phyloP scores from a whole-genome alignment of 2,797 vertebrate species.

The Cyprinodon diabolis region DNA sequence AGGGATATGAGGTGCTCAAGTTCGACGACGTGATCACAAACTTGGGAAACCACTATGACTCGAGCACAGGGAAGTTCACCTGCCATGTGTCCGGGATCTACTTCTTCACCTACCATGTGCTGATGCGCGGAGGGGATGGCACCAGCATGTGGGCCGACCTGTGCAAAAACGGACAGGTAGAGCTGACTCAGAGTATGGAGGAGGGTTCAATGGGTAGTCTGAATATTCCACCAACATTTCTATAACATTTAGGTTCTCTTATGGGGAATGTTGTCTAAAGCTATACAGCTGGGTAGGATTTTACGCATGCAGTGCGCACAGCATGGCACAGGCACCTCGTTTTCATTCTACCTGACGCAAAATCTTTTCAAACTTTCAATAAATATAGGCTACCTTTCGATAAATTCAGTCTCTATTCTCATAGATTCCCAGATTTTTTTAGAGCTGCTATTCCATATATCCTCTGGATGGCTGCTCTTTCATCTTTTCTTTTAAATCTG shows the following conservation, averaged over 20 bases:
- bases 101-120: slow-evolving; percentile 95
- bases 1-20: slow-evolving; percentile 94
- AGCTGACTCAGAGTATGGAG: background rate
- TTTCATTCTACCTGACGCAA: background rate
- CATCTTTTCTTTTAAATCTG: background rate
- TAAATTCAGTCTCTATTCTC: background rate
- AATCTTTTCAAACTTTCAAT: background rate
- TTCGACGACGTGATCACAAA: slow-evolving; percentile 98
- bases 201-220: background rate
- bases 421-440: background rate
- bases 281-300: slow-evolving; percentile 1
- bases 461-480: slow-evolving; percentile 16
- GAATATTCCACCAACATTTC: background rate
- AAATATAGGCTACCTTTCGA: background rate
- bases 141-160: slow-evolving; percentile 99
- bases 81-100: slow-evolving; percentile 94
- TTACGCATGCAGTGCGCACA: slow-evolving; percentile 42
- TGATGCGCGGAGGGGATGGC: slow-evolving; percentile 96
- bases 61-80: slow-evolving; percentile 92
- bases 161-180: slow-evolving; percentile 96
- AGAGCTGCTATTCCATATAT: background rate
- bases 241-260: background rate
- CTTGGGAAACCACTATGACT: slow-evolving; percentile 91
- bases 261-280: background rate
- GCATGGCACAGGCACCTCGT: rapidly evolving